Evolutionary conservation across 2,113 vertebrate species (phyloP).

Genomic region (Proterorhinus semilunaris): DNA sequence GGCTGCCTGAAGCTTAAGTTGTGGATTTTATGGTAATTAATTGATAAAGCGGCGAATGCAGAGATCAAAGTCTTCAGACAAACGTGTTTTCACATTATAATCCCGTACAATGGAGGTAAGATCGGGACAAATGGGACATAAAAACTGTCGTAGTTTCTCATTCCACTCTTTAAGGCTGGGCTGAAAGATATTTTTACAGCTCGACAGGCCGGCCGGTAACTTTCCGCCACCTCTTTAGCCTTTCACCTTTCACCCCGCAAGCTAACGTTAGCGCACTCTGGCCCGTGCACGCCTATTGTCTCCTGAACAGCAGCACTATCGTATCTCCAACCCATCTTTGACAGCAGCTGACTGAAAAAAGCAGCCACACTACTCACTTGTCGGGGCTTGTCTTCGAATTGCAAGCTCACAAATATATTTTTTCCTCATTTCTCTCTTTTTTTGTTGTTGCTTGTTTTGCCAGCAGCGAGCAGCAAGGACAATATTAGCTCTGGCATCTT

Average conservation of each 20-base stretch:
- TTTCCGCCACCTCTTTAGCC: neutral
- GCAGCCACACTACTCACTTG: neutral
- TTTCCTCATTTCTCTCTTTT: neutral
- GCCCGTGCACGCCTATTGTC: neutral
- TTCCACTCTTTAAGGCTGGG: too few species aligned
- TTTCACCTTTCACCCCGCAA: neutral
- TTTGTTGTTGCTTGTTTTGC: constrained; percentile 7
- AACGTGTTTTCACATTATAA: too few species aligned
- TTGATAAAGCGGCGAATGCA: too few species aligned
- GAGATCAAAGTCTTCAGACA: too few species aligned
- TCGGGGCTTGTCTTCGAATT: neutral
- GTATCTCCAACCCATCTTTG: neutral
- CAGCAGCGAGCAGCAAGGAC: neutral
- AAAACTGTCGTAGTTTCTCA: too few species aligned
- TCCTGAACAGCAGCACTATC: neutral
- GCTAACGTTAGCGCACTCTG: neutral
- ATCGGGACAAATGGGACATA: too few species aligned
- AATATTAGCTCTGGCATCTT: neutral
- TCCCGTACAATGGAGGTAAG: too few species aligned
- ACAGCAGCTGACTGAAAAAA: neutral
- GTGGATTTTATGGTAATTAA: too few species aligned
- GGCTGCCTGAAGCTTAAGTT: too few species aligned
- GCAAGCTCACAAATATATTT: neutral
- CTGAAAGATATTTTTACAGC: too few species aligned
- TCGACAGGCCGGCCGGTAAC: too few species aligned